phyloP scores from a whole-genome alignment of 2,888 invertebrate genomes.

The Priocnemis perturbator region DNA sequence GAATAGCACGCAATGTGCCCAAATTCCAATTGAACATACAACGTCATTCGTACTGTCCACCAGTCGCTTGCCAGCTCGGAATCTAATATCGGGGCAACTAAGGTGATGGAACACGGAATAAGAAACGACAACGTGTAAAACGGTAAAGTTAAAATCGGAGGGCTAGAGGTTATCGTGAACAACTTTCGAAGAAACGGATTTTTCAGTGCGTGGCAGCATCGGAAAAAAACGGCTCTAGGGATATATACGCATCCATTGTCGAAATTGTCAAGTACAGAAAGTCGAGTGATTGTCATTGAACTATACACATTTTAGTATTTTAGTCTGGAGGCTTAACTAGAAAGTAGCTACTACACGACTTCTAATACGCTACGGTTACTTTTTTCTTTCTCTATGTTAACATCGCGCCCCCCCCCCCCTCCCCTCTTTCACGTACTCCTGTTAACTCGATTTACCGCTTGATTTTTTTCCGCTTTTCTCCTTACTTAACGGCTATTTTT shows the following conservation, averaged over 20 bases:
- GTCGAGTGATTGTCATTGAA: constrained; percentile 73
- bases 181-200: no score
- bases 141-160: background rate
- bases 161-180: background rate
- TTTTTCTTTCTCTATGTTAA: constrained; percentile 16
- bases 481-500: constrained; percentile 2
- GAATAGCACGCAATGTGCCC: no score
- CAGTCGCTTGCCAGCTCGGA: no score
- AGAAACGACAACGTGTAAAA: background rate
- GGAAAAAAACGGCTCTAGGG: constrained; percentile 54
- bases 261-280: constrained; percentile 66
- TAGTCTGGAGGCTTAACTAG: constrained; percentile 58
- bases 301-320: constrained; percentile 64
- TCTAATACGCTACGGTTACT: constrained; percentile 58
- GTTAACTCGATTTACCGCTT: constrained; percentile 7
- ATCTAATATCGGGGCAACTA: no score
- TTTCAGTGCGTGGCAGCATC: constrained; percentile 60
- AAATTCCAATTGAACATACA: no score
- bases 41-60: no score
- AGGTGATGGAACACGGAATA: background rate
- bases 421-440: constrained; percentile 29
- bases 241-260: constrained; percentile 37
- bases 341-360: constrained; percentile 64
- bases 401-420: background rate
- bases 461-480: constrained; percentile 1